Conservation (phyloP, 2,888 invertebrate species). For the Apeira syringaria region DNA sequence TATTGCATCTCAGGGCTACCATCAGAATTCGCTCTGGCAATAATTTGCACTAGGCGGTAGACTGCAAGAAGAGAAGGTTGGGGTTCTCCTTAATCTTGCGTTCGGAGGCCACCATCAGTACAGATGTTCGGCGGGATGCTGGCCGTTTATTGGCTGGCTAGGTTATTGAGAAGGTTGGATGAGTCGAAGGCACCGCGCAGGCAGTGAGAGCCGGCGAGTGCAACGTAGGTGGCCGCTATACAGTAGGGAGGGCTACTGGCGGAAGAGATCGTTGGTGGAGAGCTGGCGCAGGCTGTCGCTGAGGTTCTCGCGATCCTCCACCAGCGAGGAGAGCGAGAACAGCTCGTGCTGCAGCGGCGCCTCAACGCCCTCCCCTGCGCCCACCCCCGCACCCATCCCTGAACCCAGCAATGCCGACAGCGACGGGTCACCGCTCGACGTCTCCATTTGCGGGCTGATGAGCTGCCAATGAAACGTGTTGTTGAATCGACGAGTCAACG, state of each 20-base stretch:
- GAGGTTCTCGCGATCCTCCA: slow-evolving; percentile 39
- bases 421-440: slow-evolving; percentile 38
- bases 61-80: too few species aligned
- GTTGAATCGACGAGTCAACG: neutral
- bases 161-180: too few species aligned
- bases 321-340: slow-evolving; percentile 60
- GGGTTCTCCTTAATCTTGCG: too few species aligned
- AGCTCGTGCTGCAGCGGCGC: slow-evolving; percentile 62
- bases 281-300: slow-evolving; percentile 54
- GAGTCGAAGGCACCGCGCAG: neutral
- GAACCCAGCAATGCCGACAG: slow-evolving; percentile 51
- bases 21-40: too few species aligned
- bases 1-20: too few species aligned
- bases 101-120: too few species aligned
- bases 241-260: neutral
- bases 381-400: too few species aligned
- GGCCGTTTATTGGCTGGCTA: too few species aligned
- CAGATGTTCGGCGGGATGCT: too few species aligned
- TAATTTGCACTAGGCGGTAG: too few species aligned
- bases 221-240: too few species aligned
- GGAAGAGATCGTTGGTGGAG: slow-evolving; percentile 51
- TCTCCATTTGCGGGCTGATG: slow-evolving; percentile 29
- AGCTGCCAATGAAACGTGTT: neutral
- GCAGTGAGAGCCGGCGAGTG: too few species aligned
- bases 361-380: slow-evolving; percentile 38